These are phyloP conservation scores for Tichodroma muraria DNA, from an alignment of 2,113 vertebrate species.

Conservation along the genomic window DNA sequence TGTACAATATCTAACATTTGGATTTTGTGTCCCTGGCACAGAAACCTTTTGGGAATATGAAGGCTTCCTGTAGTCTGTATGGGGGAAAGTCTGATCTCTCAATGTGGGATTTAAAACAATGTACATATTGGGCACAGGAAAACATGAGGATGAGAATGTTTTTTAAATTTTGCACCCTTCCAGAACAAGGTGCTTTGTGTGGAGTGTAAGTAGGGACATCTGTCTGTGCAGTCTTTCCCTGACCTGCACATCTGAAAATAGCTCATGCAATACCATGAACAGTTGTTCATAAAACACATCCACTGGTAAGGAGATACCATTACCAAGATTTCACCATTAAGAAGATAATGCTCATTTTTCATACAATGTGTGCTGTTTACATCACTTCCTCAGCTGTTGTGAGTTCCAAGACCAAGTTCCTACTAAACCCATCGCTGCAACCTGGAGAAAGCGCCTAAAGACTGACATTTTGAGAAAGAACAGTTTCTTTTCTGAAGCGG, in stretches of 20 bases:
- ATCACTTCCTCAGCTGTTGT: neutral
- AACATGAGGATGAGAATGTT: neutral
- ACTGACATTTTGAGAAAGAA: neutral
- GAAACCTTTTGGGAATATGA: neutral
- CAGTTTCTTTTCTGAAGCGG: neutral
- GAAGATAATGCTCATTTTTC: neutral
- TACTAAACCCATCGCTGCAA: neutral
- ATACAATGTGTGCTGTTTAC: neutral
- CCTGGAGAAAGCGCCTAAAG: rapidly evolving
- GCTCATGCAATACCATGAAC: neutral
- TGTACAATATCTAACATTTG: neutral
- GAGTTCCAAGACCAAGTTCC: neutral
- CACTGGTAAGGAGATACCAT: no score
- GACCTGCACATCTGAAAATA: neutral
- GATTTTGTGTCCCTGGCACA: neutral
- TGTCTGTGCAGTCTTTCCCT: neutral
- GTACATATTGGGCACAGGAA: neutral
- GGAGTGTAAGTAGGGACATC: neutral
- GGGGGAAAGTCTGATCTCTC: neutral
- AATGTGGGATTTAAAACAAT: neutral
- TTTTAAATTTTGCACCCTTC: neutral
- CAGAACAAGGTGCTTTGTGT: neutral
- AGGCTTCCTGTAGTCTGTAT: neutral
- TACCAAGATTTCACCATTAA: no score
- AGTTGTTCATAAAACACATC: neutral